Percentiles rank a stretch among this genome's conserved stretches.
phyloP scores from a whole-genome alignment of 2,888 invertebrate species.

The Orthosia gracilis region DNA sequence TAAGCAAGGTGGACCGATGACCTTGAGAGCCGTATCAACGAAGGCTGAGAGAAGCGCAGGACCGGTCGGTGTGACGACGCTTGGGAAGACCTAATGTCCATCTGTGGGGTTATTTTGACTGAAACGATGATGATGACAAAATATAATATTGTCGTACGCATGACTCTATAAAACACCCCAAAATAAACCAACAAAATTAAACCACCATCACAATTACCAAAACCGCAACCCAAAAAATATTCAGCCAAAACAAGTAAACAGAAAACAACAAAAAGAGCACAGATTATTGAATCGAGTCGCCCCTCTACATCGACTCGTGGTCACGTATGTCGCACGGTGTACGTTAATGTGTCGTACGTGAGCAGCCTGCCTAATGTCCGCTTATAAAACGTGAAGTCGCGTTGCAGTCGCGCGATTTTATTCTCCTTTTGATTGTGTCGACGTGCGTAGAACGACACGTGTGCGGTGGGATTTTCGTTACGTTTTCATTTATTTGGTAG shows the following conservation, averaged over 20 bases:
- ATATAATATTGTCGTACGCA: too few species aligned
- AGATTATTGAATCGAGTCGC: slow-evolving; percentile 80
- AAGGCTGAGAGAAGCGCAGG: too few species aligned
- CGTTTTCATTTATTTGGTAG: slow-evolving; percentile 60
- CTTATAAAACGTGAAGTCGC: slow-evolving; percentile 78
- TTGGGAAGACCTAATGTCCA: too few species aligned
- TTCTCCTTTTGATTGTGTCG: slow-evolving; percentile 85
- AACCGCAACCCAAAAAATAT: slow-evolving; percentile 55
- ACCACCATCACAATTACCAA: slow-evolving; percentile 38
- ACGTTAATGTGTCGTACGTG: slow-evolving; percentile 88
- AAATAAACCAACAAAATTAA: slow-evolving; percentile 47
- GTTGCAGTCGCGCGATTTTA: slow-evolving; percentile 80
- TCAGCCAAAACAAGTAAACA: slow-evolving; percentile 66
- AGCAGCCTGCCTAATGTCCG: slow-evolving; percentile 80
- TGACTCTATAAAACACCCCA: not conserved
- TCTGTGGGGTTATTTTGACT: too few species aligned
- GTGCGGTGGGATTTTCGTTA: slow-evolving; percentile 70
- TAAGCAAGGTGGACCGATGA: too few species aligned
- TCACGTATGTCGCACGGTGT: slow-evolving; percentile 85
- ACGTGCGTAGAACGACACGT: slow-evolving; percentile 76
- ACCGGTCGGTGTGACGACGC: too few species aligned
- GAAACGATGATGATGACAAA: too few species aligned
- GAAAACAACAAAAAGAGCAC: slow-evolving; percentile 72
- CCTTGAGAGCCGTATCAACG: too few species aligned
- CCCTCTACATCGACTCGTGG: slow-evolving; percentile 70